Percentiles rank a stretch among this genome's conserved stretches.
Conservation (phyloP, 2,888 invertebrate genomes). For the Eugnorisma glareosa region DNA sequence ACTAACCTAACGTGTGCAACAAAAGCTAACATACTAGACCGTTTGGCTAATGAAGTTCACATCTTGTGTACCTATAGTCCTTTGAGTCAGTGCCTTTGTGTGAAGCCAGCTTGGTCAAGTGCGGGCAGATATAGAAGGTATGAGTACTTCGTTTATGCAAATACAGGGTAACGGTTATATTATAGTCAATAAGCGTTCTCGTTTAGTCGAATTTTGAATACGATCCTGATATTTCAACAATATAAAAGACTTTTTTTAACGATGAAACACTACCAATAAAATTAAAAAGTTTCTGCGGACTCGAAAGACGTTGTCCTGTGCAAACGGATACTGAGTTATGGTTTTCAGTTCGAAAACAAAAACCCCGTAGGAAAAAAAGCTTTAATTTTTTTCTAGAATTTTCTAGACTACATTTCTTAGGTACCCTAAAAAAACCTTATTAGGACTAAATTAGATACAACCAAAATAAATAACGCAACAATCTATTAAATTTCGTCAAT, state of each 20-base stretch:
- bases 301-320: not conserved
- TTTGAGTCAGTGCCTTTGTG: conserved; percentile 21
- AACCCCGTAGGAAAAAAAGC: not conserved
- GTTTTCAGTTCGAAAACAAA: not conserved
- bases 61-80: not conserved
- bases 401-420: not conserved
- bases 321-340: not conserved
- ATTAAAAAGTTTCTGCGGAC: not conserved
- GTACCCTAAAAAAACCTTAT: not conserved
- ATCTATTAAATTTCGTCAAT: not conserved
- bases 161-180: not conserved
- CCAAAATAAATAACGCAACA: not conserved
- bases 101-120: not conserved
- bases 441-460: not conserved
- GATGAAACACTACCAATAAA: too few relatives aligned
- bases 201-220: not conserved
- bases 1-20: not conserved
- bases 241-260: not conserved
- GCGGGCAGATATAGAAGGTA: not conserved
- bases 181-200: too few relatives aligned
- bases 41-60: conserved; percentile 11
- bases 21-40: not conserved
- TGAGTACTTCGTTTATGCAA: not conserved
- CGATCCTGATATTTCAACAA: not conserved
- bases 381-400: not conserved